These are phyloP conservation scores for Stigmatopora nigra DNA, from an alignment of 2,113 vertebrate species.

Conservation along the genomic window DNA sequence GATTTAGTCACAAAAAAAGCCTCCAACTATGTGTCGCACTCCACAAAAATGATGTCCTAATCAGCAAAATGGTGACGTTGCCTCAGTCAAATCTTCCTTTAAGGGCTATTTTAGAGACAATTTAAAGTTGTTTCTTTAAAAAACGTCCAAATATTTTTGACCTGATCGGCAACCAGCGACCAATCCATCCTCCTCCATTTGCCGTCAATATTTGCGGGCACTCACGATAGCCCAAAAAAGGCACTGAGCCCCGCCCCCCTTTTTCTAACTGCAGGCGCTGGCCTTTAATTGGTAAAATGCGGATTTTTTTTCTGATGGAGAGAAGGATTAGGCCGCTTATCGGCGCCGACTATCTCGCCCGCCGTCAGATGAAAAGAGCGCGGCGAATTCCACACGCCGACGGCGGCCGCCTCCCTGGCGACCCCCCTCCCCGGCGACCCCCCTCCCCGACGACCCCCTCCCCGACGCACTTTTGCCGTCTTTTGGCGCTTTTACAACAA, in stretches of 20 bases:
- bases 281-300: slow-evolving; percentile 99
- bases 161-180: too few species aligned
- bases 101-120: not conserved
- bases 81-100: not conserved
- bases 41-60: not conserved
- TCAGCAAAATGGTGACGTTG: not conserved
- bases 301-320: slow-evolving; percentile 92
- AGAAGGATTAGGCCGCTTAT: slow-evolving; percentile 95
- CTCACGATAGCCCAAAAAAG: slow-evolving; percentile 28
- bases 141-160: too few species aligned
- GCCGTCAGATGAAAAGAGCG: slow-evolving; percentile 97
- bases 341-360: slow-evolving; percentile 92
- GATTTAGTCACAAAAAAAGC: not conserved
- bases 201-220: slow-evolving; percentile 24
- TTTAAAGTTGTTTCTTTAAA: too few species aligned
- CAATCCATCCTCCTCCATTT: too few species aligned
- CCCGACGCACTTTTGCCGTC: not conserved
- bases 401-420: slow-evolving; percentile 47
- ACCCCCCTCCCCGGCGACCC: slow-evolving; percentile 14
- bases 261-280: slow-evolving; percentile 82
- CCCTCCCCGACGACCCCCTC: slow-evolving; percentile 20
- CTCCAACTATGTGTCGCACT: not conserved
- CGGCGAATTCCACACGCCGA: slow-evolving; percentile 91
- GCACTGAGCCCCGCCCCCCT: not conserved
- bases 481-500: slow-evolving; percentile 69